Percentiles rank a stretch among this genome's conserved stretches.
Evolutionary conservation across 1,140 invertebrate species (phyloP).

Genomic region (Drosophila baimaii): DNA sequence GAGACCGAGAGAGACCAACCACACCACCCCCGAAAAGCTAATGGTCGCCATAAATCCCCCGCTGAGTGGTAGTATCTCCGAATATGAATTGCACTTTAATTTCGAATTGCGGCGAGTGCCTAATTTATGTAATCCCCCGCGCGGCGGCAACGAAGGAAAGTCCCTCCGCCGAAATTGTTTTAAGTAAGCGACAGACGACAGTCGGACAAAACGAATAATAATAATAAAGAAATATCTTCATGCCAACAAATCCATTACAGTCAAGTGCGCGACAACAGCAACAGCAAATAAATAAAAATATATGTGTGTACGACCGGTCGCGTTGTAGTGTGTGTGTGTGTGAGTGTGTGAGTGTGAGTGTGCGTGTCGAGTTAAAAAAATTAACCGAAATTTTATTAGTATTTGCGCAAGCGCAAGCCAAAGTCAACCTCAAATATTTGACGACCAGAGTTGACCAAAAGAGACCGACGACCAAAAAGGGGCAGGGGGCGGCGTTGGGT

Average conservation of each 20-base stretch:
- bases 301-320: conserved; percentile 14
- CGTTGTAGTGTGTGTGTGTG: no score
- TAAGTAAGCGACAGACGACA: conserved; percentile 61
- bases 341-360: conserved; percentile 25
- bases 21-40: conserved; percentile 43
- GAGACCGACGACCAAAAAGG: conserved; percentile 33
- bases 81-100: conserved; percentile 45
- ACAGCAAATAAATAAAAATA: conserved; percentile 77
- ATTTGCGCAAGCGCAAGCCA: conserved; percentile 82
- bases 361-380: conserved; percentile 83
- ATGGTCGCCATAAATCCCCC: conserved; percentile 61
- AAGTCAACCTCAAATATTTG: conserved; percentile 80
- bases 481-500: conserved; percentile 2
- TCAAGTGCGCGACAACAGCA: conserved; percentile 69
- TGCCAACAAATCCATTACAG: conserved; percentile 84
- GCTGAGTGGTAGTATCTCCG: conserved; percentile 32
- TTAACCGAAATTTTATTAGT: conserved; percentile 84
- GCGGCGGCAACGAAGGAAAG: conserved; percentile 35
- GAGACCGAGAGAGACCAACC: background rate
- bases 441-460: conserved; percentile 59
- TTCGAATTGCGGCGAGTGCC: conserved; percentile 51
- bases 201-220: conserved; percentile 40
- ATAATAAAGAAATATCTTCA: conserved; percentile 77
- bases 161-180: conserved; percentile 60
- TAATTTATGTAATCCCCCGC: conserved; percentile 76